phyloP scores from a whole-genome alignment of 2,797 vertebrate genomes.

The Ctenochaetus hawaiiensis region DNA sequence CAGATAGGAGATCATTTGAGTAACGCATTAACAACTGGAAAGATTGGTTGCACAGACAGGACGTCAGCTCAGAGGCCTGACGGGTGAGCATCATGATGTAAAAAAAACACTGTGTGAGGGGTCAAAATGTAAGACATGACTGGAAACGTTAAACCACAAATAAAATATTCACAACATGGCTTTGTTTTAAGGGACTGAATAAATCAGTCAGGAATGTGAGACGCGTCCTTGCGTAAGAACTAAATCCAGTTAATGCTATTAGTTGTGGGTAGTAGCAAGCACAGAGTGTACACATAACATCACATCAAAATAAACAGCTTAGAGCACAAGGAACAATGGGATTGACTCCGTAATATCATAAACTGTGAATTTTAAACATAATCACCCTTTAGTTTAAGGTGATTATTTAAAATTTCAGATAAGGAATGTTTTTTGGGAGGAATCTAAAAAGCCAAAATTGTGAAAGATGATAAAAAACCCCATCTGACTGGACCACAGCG shows the following conservation, averaged over 20 bases:
- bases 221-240: slow-evolving; percentile 69
- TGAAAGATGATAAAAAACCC: slow-evolving; percentile 27
- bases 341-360: slow-evolving; percentile 21
- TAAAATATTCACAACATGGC: slow-evolving; percentile 6
- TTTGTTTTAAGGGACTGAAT: slow-evolving; percentile 31
- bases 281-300: slow-evolving; percentile 31
- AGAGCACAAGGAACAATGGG: slow-evolving; percentile 47
- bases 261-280: slow-evolving; percentile 39
- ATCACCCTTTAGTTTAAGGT: slow-evolving; percentile 27
- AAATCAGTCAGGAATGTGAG: slow-evolving; percentile 55
- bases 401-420: slow-evolving; percentile 12
- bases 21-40: background rate
- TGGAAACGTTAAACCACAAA: slow-evolving; percentile 5
- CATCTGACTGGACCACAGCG: slow-evolving; percentile 37
- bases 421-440: slow-evolving; percentile 4
- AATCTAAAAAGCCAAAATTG: slow-evolving; percentile 30
- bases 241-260: slow-evolving; percentile 81
- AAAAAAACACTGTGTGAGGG: background rate
- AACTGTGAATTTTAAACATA: slow-evolving; percentile 20
- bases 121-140: background rate
- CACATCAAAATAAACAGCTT: slow-evolving; percentile 58
- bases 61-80: slow-evolving; percentile 1
- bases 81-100: background rate
- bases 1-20: slow-evolving; percentile 5
- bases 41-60: background rate